These are phyloP conservation scores for Ridgeia piscesae DNA, from an alignment of 1,140 invertebrate genomes.

Conservation along the genomic window DNA sequence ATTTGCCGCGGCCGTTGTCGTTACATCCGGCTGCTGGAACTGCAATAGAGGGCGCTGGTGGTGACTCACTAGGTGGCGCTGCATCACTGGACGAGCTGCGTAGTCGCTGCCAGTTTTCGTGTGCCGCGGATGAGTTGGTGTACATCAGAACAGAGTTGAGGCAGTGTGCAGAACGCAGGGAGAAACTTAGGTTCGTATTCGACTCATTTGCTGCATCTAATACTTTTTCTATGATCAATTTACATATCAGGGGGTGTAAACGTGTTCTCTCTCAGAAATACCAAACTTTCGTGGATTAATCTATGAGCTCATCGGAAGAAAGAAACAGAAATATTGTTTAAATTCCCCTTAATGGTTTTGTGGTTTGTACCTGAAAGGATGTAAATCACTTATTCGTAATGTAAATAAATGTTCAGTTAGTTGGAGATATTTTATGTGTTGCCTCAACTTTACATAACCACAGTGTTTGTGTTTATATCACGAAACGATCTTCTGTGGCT, in stretches of 20 bases:
- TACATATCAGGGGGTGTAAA: not conserved
- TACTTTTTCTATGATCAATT: too few species aligned
- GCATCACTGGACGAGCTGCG: not conserved
- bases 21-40: not conserved
- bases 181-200: not conserved
- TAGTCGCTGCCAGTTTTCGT: not conserved
- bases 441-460: too few species aligned
- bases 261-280: not conserved
- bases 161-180: not conserved
- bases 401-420: too few species aligned
- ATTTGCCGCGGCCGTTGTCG: not conserved
- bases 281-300: too few species aligned
- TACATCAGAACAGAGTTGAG: not conserved
- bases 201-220: not conserved
- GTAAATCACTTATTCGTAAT: too few species aligned
- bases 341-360: too few species aligned
- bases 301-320: too few species aligned
- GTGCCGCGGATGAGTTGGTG: not conserved
- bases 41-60: not conserved
- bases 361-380: too few species aligned
- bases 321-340: too few species aligned
- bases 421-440: too few species aligned
- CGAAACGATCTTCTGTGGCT: too few species aligned
- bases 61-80: not conserved
- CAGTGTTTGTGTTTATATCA: too few species aligned